Base-by-base conservation (phyloP, 2,888 invertebrate genomes). In the Machimus rusticus region DNA sequence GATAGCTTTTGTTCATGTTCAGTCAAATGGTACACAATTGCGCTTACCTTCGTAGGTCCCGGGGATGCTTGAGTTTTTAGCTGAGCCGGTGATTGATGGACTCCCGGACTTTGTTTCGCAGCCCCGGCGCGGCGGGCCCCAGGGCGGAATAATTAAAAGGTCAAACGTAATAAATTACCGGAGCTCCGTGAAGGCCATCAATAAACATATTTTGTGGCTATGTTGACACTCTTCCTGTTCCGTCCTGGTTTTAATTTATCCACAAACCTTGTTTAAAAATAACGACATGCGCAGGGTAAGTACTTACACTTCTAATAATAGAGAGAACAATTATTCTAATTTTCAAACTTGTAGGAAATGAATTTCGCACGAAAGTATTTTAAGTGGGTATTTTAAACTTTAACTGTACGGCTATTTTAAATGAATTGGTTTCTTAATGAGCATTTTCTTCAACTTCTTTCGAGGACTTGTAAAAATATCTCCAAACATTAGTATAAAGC, bases 1-100 rank as follows among this genome's bases (percentile, higher is more conserved):
- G 57, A 78, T 86, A 86, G 86, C 86, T 78, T 78, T 86, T 86
- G 86, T 78, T 86, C 86, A 57, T 86, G 77, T 86, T 86, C 78
- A 86, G 77, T 86, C 86, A 66, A 86, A 66, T 78, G 86, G 55
- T 78, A 78, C 85, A 85, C 85, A 85, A 85, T 74, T 85, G 74
- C 74, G 74, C 74, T 39, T 85, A 85, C 85, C 74, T 85, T 85
- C 43, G 46, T 74, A 74, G 85, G 74, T 28, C 34, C 28, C 23
- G 74, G 46, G 51, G 85, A 85, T 85, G 85, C 85, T 74, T 66
- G 66, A 28, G 51, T 85, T 85, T 85, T 57, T 82, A 81, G 84
- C 84, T 74, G 12, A 74, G 28, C 28, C 37, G 85, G 74, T 85
- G 85, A 82, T 82, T 82, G 82, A 82, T 82, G 82, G 82, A 82